Percentiles rank a stretch among this genome's conserved stretches.
Evolutionary conservation across 2,888 invertebrate genomes (phyloP).

Genomic region (Aphrophora alni): DNA sequence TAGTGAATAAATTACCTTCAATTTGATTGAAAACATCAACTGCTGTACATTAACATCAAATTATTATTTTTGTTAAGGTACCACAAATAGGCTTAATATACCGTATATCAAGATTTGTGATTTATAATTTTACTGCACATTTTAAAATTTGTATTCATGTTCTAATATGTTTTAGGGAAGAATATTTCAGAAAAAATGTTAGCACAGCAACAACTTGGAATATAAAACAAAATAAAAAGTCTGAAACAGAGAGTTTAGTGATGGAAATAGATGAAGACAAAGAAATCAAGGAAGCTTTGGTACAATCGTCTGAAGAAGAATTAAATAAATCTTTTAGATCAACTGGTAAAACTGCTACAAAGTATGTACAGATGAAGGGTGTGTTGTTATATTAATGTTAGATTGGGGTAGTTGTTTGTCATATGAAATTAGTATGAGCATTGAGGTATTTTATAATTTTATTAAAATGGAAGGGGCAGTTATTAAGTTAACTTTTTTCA

Average conservation of each 20-base stretch:
- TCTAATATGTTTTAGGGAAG: conserved; percentile 56
- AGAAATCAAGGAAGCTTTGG: conserved; percentile 49
- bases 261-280: conserved; percentile 56
- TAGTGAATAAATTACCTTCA: no score
- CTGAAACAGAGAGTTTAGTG: conserved; percentile 46
- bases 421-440: no score
- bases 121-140: background rate
- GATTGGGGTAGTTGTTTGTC: no score
- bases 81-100: no score
- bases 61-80: no score
- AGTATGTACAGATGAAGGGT: conserved; percentile 45
- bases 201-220: conserved; percentile 65
- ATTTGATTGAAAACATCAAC: no score
- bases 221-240: conserved; percentile 57
- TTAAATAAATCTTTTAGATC: background rate
- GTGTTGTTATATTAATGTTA: no score
- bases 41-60: no score
- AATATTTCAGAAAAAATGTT: conserved; percentile 67
- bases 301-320: background rate
- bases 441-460: no score
- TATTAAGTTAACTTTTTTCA: no score
- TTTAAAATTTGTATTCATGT: background rate
- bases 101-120: no score
- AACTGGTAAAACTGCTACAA: conserved; percentile 36
- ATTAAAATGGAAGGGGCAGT: no score